A percentile compares a stretch with the other conserved stretches of the same genome.
phyloP scores from a whole-genome alignment of 2,113 vertebrate genomes.

The Pollimyrus isidori region DNA sequence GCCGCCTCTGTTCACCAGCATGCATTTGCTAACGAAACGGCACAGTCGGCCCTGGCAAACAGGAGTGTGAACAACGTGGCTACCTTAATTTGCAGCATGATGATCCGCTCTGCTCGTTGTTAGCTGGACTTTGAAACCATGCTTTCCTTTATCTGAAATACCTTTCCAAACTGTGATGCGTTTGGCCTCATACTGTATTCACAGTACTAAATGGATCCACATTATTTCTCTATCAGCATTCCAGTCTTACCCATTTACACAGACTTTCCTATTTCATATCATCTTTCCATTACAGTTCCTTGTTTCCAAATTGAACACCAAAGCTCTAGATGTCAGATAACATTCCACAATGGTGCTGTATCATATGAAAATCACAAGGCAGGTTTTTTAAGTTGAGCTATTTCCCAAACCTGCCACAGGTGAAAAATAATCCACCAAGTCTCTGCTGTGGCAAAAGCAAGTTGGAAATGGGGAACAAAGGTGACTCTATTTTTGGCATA shows the following conservation, averaged over 20 bases:
- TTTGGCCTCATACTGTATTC: background rate
- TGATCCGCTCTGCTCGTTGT: background rate
- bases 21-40: background rate
- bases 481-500: background rate
- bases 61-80: background rate
- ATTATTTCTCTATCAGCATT: background rate
- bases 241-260: background rate
- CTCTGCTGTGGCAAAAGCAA: background rate
- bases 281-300: background rate
- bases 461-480: background rate
- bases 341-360: background rate
- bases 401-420: background rate
- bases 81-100: background rate
- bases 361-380: background rate
- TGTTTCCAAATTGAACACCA: background rate
- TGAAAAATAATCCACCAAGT: background rate
- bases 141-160: background rate
- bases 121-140: background rate
- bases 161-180: background rate
- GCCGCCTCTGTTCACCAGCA: background rate
- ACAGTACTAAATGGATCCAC: background rate
- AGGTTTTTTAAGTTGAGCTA: background rate
- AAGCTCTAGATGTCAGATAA: background rate
- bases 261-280: background rate
- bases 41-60: background rate